These are phyloP conservation scores for Epinotia nisella DNA, from an alignment of 2,888 invertebrate genomes.

Conservation along the genomic window DNA sequence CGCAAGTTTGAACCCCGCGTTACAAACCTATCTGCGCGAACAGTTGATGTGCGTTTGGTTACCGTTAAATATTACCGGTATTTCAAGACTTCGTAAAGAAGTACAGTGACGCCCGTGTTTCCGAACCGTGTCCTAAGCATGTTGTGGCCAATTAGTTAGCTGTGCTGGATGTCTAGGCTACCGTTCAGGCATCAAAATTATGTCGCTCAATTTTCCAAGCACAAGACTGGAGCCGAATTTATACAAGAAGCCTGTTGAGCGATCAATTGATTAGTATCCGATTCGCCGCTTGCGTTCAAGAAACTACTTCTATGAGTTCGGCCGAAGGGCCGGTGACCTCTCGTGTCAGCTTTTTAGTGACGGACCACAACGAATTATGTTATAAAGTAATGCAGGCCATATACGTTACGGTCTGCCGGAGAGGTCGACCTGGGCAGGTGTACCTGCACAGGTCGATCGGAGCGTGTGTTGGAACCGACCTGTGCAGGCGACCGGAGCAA, in stretches of 20 bases:
- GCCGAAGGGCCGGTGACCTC: not conserved
- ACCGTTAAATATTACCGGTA: constrained; percentile 4
- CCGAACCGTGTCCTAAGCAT: not conserved
- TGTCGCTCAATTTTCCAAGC: not conserved
- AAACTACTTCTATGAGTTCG: not conserved
- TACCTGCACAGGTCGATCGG: too few species aligned
- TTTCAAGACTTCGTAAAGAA: not conserved
- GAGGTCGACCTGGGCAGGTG: too few species aligned
- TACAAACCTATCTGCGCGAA: not conserved
- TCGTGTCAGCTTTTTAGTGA: not conserved
- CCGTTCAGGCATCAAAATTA: not conserved
- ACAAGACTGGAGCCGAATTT: not conserved
- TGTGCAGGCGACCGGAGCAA: too few species aligned
- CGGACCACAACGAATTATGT: not conserved
- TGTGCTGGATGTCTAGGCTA: not conserved
- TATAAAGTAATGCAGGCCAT: too few species aligned
- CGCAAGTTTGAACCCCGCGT: not conserved
- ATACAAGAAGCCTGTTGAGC: not conserved
- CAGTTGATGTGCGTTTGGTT: constrained; percentile 12
- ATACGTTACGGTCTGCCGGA: too few species aligned
- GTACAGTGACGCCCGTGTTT: not conserved
- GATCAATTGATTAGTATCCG: not conserved
- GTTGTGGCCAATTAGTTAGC: not conserved
- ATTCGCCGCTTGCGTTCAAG: not conserved
- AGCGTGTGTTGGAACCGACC: too few species aligned